Base-by-base conservation (phyloP, 2,888 invertebrate genomes). In the Ochlodes sylvanus region DNA sequence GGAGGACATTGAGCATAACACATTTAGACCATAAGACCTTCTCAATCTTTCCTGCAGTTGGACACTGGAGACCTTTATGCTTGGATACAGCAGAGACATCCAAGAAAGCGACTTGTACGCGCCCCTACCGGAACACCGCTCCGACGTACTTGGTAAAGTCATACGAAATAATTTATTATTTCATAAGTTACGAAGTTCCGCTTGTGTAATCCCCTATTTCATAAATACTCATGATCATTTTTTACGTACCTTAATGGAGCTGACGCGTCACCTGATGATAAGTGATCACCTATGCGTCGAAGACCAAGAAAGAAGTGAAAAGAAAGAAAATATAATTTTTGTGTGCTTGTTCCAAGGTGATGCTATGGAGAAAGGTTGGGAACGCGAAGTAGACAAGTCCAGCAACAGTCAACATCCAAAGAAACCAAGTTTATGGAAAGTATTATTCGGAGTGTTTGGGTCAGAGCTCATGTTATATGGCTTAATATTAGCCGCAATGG, bases 41-140 rank as follows among this genome's bases (percentile, higher is more conserved):
- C 12, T 12, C 21, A 63, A 64, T 68, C 44, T 78, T 68, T 71
- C 74, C 82, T 88, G 65, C 85, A 97, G 96, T 80, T 97, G 96
- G 95, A 94, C 96, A 0, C 83, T 96, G 67, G 95, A 95, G 75
- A 95, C 95, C 2, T 96, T 97, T 78, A 94, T 95, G 81, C 89
- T 94, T 70, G 97, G 97, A 17, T 95, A 94, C 77, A 95, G 91
- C 70, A 92, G 95, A 54, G 96, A 96, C 75, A 93, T 97, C 61
- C 95, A 95, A 79, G 94, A 95, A 61, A 82, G 90, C 10, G 97
- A 97, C 83, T 87, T 97, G 3, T 95, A 95, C 74, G 94, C 94
- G 72, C 95, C 96, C 6, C 83, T 96, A 19, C 94, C 94, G 19
- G 96, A 96, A 76, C 97, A 97, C 84, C 94, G 94, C 69, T 96